Base-by-base conservation (phyloP, 2,797 vertebrate species). In the Bucorvus abyssinicus region DNA sequence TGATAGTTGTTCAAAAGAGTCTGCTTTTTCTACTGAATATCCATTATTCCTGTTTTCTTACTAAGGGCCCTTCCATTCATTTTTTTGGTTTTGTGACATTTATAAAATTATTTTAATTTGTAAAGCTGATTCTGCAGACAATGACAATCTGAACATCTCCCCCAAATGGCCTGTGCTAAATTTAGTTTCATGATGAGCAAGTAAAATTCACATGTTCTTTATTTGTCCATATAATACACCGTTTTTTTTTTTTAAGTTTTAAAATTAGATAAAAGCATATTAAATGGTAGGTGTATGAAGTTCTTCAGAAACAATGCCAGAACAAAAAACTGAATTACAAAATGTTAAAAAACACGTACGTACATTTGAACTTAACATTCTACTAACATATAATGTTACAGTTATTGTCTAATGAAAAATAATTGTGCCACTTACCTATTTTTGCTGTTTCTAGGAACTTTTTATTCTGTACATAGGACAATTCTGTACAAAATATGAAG, bases 401-500 rank as follows among this genome's bases (percentile, higher is more conserved):
- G 98, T 94, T 97, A 98, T 98, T 98, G 93, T 95, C 97, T 97
- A 97, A 97, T 96, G 98, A 98, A 98, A 98, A 98, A 98, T 97
- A 98, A 98, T 97, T 98, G 98, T 98, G 98, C 98, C 98, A 98
- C 98, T 98, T 98, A 97, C 98, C 98, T 98, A 98, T 97, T 98
- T 98, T 98, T 98, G 98, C 97, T 98, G 98, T 98, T 98, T 98
- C 98, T 99, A 98, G 98, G 98, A 98, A 99, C 97, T 97, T 98
- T 98, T 98, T 98, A 99, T 99, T 99, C 98, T 99, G 98, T 99
- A 99, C 99, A 99, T 98, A 99, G 98, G 98, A 99, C 98, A 96
- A 99, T 99, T 99, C 99, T 99, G 98, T 99, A 99, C 99, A 99
- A 99, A 99, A 99, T 99, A 98, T 97, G 98, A 98, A 98, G 99